Evolutionary conservation across 2,888 invertebrate genomes (phyloP), one percentile per base, ranked within the genome.

Genomic region (Eretmocerus hayati): DNA sequence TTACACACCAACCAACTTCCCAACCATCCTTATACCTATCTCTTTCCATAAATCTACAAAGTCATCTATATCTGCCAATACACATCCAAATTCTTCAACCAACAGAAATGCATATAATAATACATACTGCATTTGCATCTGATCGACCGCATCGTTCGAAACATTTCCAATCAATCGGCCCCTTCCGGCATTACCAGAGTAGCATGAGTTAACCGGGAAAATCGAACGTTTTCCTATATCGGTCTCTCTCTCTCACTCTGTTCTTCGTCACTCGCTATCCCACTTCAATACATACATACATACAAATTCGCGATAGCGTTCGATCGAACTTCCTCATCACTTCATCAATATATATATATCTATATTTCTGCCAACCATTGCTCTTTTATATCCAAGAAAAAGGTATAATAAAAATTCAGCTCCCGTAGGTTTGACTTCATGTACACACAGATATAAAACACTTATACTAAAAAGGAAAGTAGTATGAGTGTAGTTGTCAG

Each of bases 131-230:
- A n/a, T n/a, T n/a, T n/a, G n/a, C n/a, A n/a, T n/a, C n/a, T n/a
- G n/a, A n/a, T n/a, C n/a, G n/a, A n/a, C n/a, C n/a, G n/a, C n/a
- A n/a, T n/a, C n/a, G 59, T 59, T 58, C 56, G 59, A 59, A 62
- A 59, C 60, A 65, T 69, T 71, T 71, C 69, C 70, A 71, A 71
- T 71, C 71, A 71, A 71, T 71, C 69, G 69, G 68, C 58, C 61
- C 65, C 69, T 71, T 71, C 67, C 68, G 69, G 65, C 59, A 58
- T 58, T 69, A 71, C 58, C 69, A 71, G 71, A 67, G 67, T 15
- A 69, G 56, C 69, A 71, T 68, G 60, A 71, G 56, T 54, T 48
- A 57, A 38, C 46, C 54, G 66, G 69, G 71, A 71, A 70, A 71
- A 70, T 63, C 71, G 69, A 71, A 70, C 66, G 65, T 67, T 68